Base-by-base conservation (phyloP, 2,888 invertebrate genomes). In the Alsophila aescularia region DNA sequence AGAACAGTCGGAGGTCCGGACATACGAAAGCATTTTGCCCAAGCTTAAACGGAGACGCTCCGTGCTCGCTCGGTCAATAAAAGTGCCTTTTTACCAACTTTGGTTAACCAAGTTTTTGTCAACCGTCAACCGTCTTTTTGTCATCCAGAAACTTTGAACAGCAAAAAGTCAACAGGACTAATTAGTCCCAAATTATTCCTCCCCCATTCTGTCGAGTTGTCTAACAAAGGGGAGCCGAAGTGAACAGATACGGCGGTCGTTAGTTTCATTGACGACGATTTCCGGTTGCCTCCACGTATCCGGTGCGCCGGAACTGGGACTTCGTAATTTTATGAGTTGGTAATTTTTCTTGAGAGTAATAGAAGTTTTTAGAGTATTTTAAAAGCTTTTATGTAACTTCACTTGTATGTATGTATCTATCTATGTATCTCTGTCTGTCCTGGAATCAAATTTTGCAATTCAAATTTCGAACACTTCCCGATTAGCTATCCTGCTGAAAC, bases 201-300 rank as follows among this genome's bases (percentile, higher is more conserved):
- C 41, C 27, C 36, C 35, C 31, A 10, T 50, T 43, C 14, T 36
- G 36, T 12, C 12, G 16, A 36, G 35, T n/a, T 35, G 36, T 39
- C 34, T 15, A 42, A 44, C 45, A 41, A 47, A 53, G 18, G 35
- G 41, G 44, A 16, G 34, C 44, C 42, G 48, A 39, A 37, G 52
- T 15, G 36, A 31, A 39, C 27, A 58, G 55, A 56, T 51, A 45
- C 44, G 39, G 18, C 49, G 41, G 48, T 62, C 49, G 62, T 59
- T 52, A 59, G 58, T 60, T 60, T 51, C 37, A 41, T 55, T 51
- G 52, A 35, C 37, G 31, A 40, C 40, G 35, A 21, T 49, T 59
- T 55, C 55, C 58, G 57, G 44, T 40, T 47, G 15, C 21, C 36
- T n/a, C 32, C 10, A 29, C 44, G 15, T 34, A 54, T 57, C 57